These are phyloP conservation scores for Zaprionus vittiger DNA, from an alignment of 1,140 invertebrate species.

Conservation along the genomic window DNA sequence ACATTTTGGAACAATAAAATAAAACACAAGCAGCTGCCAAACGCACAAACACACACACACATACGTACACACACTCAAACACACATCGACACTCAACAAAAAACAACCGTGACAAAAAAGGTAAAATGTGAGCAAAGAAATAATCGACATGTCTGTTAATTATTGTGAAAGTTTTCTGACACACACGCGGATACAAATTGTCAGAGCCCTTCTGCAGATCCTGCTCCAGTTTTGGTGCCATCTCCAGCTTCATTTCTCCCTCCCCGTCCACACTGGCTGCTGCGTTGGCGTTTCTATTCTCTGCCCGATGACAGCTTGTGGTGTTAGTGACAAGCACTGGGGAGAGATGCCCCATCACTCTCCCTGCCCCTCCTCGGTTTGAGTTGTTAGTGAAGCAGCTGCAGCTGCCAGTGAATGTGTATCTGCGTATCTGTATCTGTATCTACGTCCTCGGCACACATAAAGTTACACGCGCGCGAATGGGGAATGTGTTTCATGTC, in stretches of 20 bases:
- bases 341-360: neutral
- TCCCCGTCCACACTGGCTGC: constrained; percentile 28
- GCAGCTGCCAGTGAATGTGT: constrained; percentile 29
- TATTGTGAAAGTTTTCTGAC: constrained; percentile 77
- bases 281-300: constrained; percentile 57
- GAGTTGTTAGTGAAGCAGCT: constrained; percentile 64
- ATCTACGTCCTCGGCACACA: constrained; percentile 36
- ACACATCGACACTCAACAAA: neutral
- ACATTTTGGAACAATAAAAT: constrained; percentile 54
- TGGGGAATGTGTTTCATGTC: constrained; percentile 65
- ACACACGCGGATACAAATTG: constrained; percentile 46
- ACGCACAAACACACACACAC: constrained; percentile 18
- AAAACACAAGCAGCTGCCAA: constrained; percentile 66
- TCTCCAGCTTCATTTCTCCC: neutral
- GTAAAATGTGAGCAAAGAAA: constrained; percentile 77
- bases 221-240: neutral
- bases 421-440: constrained; percentile 28
- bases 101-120: constrained; percentile 48
- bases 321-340: constrained; percentile 54
- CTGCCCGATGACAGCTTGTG: constrained; percentile 62
- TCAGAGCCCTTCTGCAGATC: constrained; percentile 22
- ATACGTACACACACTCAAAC: constrained; percentile 16
- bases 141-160: constrained; percentile 83
- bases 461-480: constrained; percentile 50
- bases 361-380: constrained; percentile 18